phyloP scores from a whole-genome alignment of 2,888 invertebrate species.

The Campoplex capitator region DNA sequence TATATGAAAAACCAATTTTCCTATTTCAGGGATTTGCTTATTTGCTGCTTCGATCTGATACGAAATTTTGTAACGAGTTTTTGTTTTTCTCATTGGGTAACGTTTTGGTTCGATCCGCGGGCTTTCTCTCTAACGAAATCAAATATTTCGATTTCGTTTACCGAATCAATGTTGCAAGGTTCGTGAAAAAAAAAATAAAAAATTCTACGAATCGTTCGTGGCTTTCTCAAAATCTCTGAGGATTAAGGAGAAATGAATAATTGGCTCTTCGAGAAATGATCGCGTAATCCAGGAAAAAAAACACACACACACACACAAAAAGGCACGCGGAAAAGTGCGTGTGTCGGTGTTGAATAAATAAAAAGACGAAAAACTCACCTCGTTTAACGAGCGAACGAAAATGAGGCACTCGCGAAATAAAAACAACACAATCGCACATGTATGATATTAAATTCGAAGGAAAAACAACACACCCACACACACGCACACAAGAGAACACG shows the following conservation, averaged over 20 bases:
- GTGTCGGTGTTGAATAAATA: neutral
- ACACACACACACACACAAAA: neutral
- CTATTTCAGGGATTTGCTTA: neutral
- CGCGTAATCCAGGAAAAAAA: neutral
- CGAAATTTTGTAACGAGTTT: neutral
- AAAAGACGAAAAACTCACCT: slow-evolving; percentile 54
- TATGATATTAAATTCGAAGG: neutral
- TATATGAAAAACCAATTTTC: neutral
- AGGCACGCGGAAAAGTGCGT: neutral
- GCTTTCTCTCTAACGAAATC: neutral
- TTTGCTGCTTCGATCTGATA: neutral
- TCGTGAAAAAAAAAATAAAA: neutral
- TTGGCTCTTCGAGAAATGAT: neutral
- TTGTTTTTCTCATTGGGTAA: too few relatives aligned
- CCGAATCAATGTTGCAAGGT: neutral
- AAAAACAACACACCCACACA: neutral
- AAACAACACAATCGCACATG: slow-evolving; percentile 27
- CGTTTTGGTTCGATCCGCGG: neutral
- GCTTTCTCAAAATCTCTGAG: neutral
- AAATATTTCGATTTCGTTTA: neutral
- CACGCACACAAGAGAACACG: neutral
- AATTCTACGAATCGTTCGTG: neutral
- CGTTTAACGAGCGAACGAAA: slow-evolving; percentile 23
- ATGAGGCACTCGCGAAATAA: slow-evolving; percentile 19
- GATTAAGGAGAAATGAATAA: neutral